Percentiles rank a stretch among this genome's conserved stretches.
phyloP scores from a whole-genome alignment of 2,888 invertebrate species.

The Trichacis sp. region DNA sequence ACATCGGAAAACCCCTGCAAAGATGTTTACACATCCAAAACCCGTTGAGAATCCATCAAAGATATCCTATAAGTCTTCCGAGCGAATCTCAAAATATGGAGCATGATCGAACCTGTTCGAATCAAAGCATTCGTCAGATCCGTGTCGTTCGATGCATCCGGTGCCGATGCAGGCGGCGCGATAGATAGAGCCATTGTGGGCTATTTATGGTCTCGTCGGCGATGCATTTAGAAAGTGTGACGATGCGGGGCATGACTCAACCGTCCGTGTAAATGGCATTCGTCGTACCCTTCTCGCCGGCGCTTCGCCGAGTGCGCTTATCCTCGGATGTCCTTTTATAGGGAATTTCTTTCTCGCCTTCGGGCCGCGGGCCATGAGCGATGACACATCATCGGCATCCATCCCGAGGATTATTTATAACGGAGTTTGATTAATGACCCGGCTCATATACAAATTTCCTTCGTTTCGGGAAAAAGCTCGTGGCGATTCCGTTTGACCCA shows the following conservation, averaged over 20 bases:
- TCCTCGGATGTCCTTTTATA: not conserved
- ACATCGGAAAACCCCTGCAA: no score
- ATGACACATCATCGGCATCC: not conserved
- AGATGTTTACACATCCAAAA: no score
- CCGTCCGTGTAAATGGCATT: conserved; percentile 50
- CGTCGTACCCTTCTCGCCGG: conserved; percentile 27
- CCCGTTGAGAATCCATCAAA: no score
- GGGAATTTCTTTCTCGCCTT: not conserved
- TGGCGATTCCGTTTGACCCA: not conserved
- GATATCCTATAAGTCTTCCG: no score
- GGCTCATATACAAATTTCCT: not conserved
- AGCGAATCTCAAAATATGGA: not conserved
- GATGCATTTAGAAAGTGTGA: conserved; percentile 59
- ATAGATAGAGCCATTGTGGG: conserved; percentile 55
- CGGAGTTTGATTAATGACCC: not conserved
- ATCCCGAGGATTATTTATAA: not conserved
- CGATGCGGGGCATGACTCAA: conserved; percentile 57
- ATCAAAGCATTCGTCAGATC: not conserved
- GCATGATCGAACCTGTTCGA: not conserved
- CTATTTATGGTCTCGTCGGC: conserved; percentile 54
- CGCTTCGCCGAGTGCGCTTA: not conserved
- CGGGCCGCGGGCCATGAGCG: not conserved
- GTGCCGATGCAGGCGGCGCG: conserved; percentile 12
- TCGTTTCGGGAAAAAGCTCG: not conserved
- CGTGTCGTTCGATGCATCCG: not conserved